Percentiles rank a stretch among this genome's conserved stretches.
phyloP scores from a whole-genome alignment of 1,140 invertebrate genomes.

The Drosophila repletoides region DNA sequence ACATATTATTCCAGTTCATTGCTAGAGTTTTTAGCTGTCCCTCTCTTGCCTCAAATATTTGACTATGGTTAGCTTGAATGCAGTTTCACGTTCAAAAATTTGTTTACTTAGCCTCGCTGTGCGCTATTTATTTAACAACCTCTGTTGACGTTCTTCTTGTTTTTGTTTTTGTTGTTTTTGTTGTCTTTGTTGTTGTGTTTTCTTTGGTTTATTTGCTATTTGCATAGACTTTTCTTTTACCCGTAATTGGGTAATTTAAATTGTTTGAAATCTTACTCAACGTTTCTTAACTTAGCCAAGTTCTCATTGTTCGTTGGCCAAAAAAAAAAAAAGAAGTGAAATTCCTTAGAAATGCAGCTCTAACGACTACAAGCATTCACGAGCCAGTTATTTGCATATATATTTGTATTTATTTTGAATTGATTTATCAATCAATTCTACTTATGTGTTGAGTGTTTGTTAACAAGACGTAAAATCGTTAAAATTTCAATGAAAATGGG shows the following conservation, averaged over 20 bases:
- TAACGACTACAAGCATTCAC: no score
- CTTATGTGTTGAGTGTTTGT: no score
- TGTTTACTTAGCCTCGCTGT: conserved; percentile 25
- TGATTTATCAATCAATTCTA: no score
- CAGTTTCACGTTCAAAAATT: conserved; percentile 31
- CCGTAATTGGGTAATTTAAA: conserved; percentile 56
- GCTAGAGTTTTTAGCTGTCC: neutral
- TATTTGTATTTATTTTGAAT: no score
- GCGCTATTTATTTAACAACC: conserved; percentile 39
- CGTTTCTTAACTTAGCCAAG: conserved; percentile 9
- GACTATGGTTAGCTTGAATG: conserved; percentile 14
- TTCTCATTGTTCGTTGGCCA: conserved; percentile 1
- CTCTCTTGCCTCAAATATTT: neutral
- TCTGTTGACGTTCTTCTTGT: conserved; percentile 28
- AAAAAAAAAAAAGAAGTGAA: no score
- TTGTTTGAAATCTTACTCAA: conserved; percentile 25
- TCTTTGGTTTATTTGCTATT: conserved; percentile 36
- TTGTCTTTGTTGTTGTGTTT: conserved; percentile 3
- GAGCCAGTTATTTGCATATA: no score
- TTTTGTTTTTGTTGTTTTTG: conserved; percentile 9
- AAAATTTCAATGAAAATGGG: no score
- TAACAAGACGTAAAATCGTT: no score
- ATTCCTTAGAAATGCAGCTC: no score
- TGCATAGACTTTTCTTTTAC: conserved; percentile 31
- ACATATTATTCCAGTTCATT: conserved; percentile 13